A percentile compares a stretch with the other conserved stretches of the same genome.
Conservation (phyloP, 2,888 invertebrate genomes). For the Sicus ferrugineus region DNA sequence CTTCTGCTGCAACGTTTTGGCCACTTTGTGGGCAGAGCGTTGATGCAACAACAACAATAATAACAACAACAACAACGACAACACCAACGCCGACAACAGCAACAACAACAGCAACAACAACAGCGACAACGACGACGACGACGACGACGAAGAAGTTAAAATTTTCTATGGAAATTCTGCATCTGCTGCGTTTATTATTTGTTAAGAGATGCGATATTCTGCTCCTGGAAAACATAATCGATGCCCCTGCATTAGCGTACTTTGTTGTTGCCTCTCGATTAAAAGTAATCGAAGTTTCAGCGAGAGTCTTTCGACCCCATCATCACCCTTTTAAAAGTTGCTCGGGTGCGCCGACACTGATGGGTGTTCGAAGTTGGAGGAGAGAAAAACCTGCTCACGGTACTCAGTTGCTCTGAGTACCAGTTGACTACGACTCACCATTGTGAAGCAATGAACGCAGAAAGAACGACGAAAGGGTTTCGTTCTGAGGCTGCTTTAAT, state of each 20-base stretch:
- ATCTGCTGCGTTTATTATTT: neutral
- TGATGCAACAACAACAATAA: neutral
- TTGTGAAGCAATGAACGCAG: slow-evolving; percentile 2
- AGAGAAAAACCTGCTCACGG: neutral
- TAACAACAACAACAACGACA: neutral
- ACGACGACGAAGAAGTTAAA: too few species aligned
- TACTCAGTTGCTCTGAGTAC: too few species aligned
- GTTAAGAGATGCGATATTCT: too few species aligned
- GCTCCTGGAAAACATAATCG: too few species aligned
- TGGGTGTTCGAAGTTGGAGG: neutral
- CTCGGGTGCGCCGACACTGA: too few species aligned
- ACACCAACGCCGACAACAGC: neutral
- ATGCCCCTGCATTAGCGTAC: too few species aligned
- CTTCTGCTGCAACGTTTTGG: neutral
- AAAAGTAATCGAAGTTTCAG: too few species aligned
- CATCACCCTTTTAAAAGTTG: too few species aligned
- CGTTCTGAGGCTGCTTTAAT: slow-evolving; percentile 48
- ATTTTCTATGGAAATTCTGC: too few species aligned
- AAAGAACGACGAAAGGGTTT: slow-evolving; percentile 5
- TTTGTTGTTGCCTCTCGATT: too few species aligned
- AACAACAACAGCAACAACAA: neutral
- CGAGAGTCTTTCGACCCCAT: too few species aligned
- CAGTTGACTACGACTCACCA: neutral
- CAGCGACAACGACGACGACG: slow-evolving; percentile 5
- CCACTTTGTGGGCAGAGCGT: neutral